A percentile compares a stretch with the other conserved stretches of the same genome.
These are phyloP conservation scores for Lithobius niger DNA, from an alignment of 1,140 invertebrate genomes.

Conservation along the genomic window DNA sequence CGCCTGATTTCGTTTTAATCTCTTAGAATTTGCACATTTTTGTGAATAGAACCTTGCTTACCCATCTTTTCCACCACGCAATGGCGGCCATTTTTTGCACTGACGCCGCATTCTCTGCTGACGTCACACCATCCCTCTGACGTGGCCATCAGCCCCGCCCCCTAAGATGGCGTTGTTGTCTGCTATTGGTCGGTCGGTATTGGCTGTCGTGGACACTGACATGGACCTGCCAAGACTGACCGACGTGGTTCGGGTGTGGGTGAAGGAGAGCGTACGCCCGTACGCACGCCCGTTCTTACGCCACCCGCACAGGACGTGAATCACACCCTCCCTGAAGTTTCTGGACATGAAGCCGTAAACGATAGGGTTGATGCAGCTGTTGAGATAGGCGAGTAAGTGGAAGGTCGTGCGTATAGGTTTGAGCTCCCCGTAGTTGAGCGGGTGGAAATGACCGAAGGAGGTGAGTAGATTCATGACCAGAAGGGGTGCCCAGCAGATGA, in stretches of 20 bases:
- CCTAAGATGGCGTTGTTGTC: too few relatives aligned
- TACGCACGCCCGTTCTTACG: slow-evolving; percentile 12
- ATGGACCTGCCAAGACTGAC: slow-evolving; percentile 21
- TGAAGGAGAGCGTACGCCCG: slow-evolving; percentile 21
- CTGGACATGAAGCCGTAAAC: slow-evolving; percentile 69
- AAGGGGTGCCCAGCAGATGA: slow-evolving; percentile 51
- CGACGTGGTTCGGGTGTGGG: slow-evolving; percentile 29
- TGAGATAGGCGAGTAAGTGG: slow-evolving; percentile 50
- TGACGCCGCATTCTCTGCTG: too few relatives aligned
- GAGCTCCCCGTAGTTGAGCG: slow-evolving; percentile 36
- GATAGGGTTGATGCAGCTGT: slow-evolving; percentile 62
- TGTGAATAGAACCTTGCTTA: too few relatives aligned
- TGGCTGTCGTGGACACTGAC: slow-evolving; percentile 8
- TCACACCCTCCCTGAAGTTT: slow-evolving; percentile 53
- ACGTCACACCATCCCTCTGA: too few relatives aligned
- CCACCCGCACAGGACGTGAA: slow-evolving; percentile 33
- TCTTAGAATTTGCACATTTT: too few relatives aligned
- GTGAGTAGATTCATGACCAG: slow-evolving; percentile 50
- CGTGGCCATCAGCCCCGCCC: too few relatives aligned
- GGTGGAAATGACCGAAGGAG: slow-evolving; percentile 41
- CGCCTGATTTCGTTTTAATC: too few relatives aligned
- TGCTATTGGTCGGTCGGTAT: too few relatives aligned
- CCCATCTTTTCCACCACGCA: too few relatives aligned
- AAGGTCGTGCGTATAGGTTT: slow-evolving; percentile 49
- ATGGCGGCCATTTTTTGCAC: too few relatives aligned